Evolutionary conservation across 2,797 vertebrate species (phyloP), one percentile per base, ranked within the genome.

Genomic region (Typhlichthys eigenmanni): DNA sequence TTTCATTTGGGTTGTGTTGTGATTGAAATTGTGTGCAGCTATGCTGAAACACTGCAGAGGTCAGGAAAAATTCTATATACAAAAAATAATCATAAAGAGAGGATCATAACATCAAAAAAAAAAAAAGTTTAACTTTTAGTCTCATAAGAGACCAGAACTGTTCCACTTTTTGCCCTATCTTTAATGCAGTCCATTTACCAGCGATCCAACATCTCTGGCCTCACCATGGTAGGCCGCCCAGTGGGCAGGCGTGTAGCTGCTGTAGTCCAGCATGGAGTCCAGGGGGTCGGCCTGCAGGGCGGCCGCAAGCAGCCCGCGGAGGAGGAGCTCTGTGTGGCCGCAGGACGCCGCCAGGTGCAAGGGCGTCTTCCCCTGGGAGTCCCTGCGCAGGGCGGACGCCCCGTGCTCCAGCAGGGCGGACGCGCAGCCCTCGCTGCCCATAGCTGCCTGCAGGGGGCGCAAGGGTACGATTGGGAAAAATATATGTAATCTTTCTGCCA

Each of bases 191-290:
- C 19, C 19, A 19, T 19, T 19, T 19, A 19, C 24, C 24, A 29
- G 24, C 3, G 4, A 4, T 29, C 24, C 24, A 29, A 29, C 24
- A 29, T 29, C 24, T 29, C 24, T 29, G 24, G 56, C 43, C 84
- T 79, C 62, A 95, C 95, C 95, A 48, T 94, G 92, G 89, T 95
- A 95, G 43, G 93, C 94, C 75, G 94, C 95, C 93, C 94, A 95
- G 92, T 95, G 94, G 88, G 93, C 89, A 29, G 94, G 94, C 14
- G 93, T 94, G 90, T 93, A 95, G 60, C 93, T 93, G 0, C 92
- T 94, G 82, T 94, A 94, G 70, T 95, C 95, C 75, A 94, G 91
- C 65, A 92, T 89, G 0, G 92, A 87, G 75, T 95, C 94, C 75
- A 95, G 85, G 45, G 93, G 92, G 87, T 95, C 93, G 7, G 88